Evolutionary conservation across 2,888 invertebrate genomes (phyloP), one percentile per base, ranked within the genome.

Genomic region (Eupithecia subumbrata): DNA sequence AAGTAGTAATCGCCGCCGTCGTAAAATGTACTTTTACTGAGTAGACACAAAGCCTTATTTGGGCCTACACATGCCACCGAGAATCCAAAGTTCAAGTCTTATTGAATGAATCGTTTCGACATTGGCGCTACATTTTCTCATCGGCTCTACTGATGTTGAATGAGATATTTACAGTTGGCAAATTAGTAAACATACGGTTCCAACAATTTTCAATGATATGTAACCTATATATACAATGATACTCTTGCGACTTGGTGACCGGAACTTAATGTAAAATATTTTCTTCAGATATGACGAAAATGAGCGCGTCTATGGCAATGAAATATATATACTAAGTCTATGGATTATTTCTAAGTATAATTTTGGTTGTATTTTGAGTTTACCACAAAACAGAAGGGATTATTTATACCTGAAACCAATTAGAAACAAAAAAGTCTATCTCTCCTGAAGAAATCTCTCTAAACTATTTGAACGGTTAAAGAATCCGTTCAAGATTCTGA

Each of bases 61-160:
- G 30, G 56, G 70, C 63, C 45, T 71, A 68, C 63, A 71, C 68
- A 76, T 73, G 73, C 30, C 68, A 63, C 71, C 72, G 72, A 60
- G 60, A 60, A 63, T 69, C 37, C 66, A 67, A 67, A 67, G 66
- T 67, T 37, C 66, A 64, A n/a, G 63, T 37, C 34, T 30, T 45
- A 48, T 40, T 48, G 30, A 48, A 66, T 66, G 45, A 43, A 25
- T 22, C 14, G 40, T 69, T 69, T 22, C 45, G 30, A 48, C 69
- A 48, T 69, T 45, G 69, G 11, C 37, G 66, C 37, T 37, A 67
- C 34, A 67, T 67, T 67, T 67, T 67, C 34, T 37, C 66, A 67
- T 37, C 66, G 66, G 60, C 25, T 14, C 60, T 25, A 60, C 25
- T 25, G 60, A 64, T 34, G 30, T 18, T 67, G 40, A 67, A 67